Evolutionary conservation across 2,113 vertebrate genomes (phyloP).

Genomic region (Scartelaos histophorus): DNA sequence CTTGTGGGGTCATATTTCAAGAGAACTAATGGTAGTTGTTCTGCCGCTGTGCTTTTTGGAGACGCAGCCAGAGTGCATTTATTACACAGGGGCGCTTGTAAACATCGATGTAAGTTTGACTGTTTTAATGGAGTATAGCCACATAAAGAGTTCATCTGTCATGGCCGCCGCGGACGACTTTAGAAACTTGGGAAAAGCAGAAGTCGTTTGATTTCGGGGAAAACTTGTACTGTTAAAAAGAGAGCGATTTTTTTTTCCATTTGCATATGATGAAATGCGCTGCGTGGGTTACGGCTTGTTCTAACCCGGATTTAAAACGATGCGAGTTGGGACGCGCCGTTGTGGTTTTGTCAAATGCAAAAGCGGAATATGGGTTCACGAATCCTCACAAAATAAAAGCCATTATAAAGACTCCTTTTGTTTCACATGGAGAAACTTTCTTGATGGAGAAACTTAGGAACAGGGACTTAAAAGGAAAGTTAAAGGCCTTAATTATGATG

Average conservation of each 20-base stretch:
- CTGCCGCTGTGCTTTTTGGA: slow-evolving; percentile 40
- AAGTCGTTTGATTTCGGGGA: slow-evolving; percentile 18
- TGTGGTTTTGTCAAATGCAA: background rate
- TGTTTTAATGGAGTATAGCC: slow-evolving; percentile 39
- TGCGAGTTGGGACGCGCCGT: background rate
- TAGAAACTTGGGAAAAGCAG: slow-evolving; percentile 32
- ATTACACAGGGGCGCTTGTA: slow-evolving; percentile 54
- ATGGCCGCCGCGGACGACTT: slow-evolving; percentile 18
- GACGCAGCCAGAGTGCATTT: slow-evolving; percentile 49
- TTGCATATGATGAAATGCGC: slow-evolving; percentile 7
- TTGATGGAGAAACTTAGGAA: too few species aligned
- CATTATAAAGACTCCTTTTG: too few species aligned
- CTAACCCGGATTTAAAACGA: slow-evolving; percentile 6
- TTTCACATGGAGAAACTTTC: too few species aligned
- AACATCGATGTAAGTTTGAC: slow-evolving; percentile 46
- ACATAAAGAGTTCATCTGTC: slow-evolving; percentile 51
- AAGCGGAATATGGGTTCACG: background rate
- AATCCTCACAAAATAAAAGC: background rate
- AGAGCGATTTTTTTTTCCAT: background rate
- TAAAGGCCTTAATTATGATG: too few species aligned
- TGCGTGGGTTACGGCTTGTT: background rate
- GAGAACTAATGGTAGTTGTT: slow-evolving; percentile 32
- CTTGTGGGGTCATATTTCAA: slow-evolving; percentile 50
- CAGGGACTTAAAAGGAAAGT: too few species aligned
- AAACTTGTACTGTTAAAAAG: slow-evolving; percentile 21